phyloP scores from a whole-genome alignment of 23 tunicate genomes.

The Oikopleura dioica region DNA sequence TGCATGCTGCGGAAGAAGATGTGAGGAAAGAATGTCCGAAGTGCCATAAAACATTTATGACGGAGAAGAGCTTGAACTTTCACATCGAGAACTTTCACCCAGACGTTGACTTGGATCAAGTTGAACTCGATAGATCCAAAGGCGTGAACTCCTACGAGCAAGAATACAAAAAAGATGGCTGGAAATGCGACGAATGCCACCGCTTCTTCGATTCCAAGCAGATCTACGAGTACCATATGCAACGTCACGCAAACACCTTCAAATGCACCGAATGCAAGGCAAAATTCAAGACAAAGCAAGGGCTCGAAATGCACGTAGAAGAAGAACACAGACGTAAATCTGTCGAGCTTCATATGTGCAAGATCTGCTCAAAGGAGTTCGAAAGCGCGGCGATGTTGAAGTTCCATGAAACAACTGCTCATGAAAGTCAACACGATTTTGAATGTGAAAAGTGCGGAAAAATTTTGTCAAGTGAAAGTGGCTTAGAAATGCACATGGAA shows the following conservation, averaged over 20 bases:
- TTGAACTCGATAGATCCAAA: neutral
- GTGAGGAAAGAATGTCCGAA: neutral
- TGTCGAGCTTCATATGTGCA: neutral
- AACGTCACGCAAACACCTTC: neutral
- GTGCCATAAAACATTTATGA: neutral
- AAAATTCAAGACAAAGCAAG: neutral
- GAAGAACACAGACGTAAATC: neutral
- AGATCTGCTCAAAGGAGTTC: neutral
- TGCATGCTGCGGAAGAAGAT: constrained; percentile 12
- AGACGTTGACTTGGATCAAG: constrained; percentile 5
- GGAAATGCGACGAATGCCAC: neutral
- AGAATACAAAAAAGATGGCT: constrained; percentile 12
- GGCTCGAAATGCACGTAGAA: neutral
- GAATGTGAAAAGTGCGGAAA: neutral
- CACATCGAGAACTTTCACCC: neutral
- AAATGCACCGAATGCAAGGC: neutral
- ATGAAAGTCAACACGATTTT: neutral
- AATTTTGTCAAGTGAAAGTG: neutral
- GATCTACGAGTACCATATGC: neutral
- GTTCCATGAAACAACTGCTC: neutral
- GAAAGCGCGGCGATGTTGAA: neutral
- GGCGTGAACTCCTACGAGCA: neutral
- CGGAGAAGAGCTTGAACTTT: neutral
- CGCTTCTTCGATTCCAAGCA: neutral
- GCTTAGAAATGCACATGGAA: constrained; percentile 7